Base-by-base conservation (phyloP, 1,140 invertebrate genomes). In the Apis laboriosa region DNA sequence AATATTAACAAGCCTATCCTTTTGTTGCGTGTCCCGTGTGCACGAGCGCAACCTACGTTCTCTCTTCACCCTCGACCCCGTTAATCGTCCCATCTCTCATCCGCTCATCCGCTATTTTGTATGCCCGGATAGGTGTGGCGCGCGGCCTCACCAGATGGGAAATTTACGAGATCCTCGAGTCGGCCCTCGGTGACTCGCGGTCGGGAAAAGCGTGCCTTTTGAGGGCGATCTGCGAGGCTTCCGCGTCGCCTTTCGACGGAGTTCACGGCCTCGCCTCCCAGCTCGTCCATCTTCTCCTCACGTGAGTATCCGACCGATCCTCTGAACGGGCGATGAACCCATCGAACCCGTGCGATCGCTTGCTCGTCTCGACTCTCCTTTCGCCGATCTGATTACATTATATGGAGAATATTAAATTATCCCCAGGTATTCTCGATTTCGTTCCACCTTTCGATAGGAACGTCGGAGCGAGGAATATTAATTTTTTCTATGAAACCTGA, bases 141-240 rank as follows among this genome's bases (percentile, higher is more conserved):
- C 11, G 19, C 19, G 66, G 80, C 71, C 93, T 94, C 87, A 95
- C 94, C 72, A 93, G 96, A 92, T 96, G 95, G 95, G 95, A 96
- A 89, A 94, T 95, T 80, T 96, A 96, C 90, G 95, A 95, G 92
- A 94, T 96, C 66, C 89, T 96, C 63, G 95, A 95, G 86, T 93
- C 94, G 73, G 94, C 94, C 90, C 92, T 95, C 24, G 94, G 94
- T 85, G 92, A 93, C 92, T 95, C 90, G 24, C 81, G 81, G 19
- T 90, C 91, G 64, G 97, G 97, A 15, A 95, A 96, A 84, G 94
- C 95, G 82, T 97, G 97, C 92, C 94, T 97, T 70, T 94, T 97
- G 64, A 95, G 96, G 90, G 96, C 96, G 83, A 96, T 97, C 90
- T 97, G 97, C 90, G 97, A 97, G 93, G 95, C 95, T 2, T 96